A percentile compares a stretch with the other conserved stretches of the same genome.
These are phyloP conservation scores for Spongia lamella DNA, from an alignment of 37 sponge, comb jelly and placozoan species.

Conservation along the genomic window DNA sequence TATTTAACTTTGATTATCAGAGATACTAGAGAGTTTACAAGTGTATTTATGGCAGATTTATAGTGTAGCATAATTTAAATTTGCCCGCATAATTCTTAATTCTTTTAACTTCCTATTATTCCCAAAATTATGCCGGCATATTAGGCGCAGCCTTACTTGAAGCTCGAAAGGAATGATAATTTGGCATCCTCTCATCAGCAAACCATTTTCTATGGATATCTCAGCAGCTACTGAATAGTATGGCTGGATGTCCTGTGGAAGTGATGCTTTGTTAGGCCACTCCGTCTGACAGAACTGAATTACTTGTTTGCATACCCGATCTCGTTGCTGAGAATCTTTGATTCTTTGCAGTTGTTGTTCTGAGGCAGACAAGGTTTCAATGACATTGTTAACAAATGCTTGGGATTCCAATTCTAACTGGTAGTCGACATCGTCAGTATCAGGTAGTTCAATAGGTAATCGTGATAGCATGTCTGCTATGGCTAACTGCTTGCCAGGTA, in stretches of 20 bases:
- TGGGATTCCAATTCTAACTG: no score
- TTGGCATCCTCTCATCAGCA: constrained; percentile 21
- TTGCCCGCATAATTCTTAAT: no score
- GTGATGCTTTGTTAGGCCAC: constrained; percentile 1
- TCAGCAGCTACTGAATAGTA: constrained; percentile 6
- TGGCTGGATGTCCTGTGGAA: constrained; percentile 1
- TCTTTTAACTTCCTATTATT: no score
- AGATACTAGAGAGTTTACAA: no score
- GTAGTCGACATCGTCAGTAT: background rate
- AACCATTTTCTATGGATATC: constrained; percentile 9
- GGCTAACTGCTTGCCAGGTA: constrained; percentile 50
- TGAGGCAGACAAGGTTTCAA: constrained; percentile 4
- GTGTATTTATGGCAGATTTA: no score
- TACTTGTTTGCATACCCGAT: constrained; percentile 3
- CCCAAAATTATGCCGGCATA: no score
- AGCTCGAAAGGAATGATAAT: constrained; percentile 45
- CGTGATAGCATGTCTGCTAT: constrained; percentile 56
- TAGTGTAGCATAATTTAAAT: no score
- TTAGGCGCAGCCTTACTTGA: no score
- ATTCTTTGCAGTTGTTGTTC: background rate
- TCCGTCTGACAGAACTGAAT: background rate
- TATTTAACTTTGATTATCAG: no score
- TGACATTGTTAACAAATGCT: no score
- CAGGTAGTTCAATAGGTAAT: constrained; percentile 17
- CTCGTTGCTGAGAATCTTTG: background rate